These are phyloP conservation scores for Drosophila silvestris DNA, from an alignment of 2,888 invertebrate species.

Conservation along the genomic window DNA sequence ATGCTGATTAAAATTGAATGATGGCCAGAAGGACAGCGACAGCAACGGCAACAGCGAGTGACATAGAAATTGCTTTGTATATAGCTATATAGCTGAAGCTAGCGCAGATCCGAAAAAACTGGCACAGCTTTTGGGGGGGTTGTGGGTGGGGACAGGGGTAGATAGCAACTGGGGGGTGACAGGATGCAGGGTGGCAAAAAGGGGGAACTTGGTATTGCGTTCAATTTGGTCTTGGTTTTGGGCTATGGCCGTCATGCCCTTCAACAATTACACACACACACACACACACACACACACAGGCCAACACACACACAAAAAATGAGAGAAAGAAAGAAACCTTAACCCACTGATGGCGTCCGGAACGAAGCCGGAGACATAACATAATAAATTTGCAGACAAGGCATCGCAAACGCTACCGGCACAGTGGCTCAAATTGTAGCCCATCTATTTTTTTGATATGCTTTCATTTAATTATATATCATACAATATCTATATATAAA, in stretches of 20 bases:
- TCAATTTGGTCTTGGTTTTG: constrained; percentile 36
- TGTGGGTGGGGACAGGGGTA: background rate
- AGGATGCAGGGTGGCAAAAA: background rate
- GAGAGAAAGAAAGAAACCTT: constrained; percentile 50
- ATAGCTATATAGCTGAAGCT: constrained; percentile 30
- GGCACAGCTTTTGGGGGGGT: background rate
- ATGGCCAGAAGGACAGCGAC: constrained; percentile 58
- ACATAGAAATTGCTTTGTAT: constrained; percentile 55
- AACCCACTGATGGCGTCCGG: constrained; percentile 74
- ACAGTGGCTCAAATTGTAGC: constrained; percentile 25
- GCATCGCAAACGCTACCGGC: constrained; percentile 15
- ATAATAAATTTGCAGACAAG: constrained; percentile 72
- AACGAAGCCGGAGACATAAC: constrained; percentile 74
- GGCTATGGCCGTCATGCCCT: constrained; percentile 51
- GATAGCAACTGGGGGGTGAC: background rate
- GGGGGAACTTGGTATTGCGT: constrained; percentile 39
- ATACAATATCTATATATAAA: background rate
- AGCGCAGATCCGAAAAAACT: constrained; percentile 14
- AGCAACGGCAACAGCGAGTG: constrained; percentile 42
- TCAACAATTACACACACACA: constrained; percentile 56
- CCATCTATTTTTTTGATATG: background rate
- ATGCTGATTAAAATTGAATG: constrained; percentile 78
- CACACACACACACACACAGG: constrained; percentile 15
- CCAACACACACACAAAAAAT: constrained; percentile 18
- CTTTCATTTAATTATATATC: background rate